These are phyloP conservation scores for Spodoptera littoralis DNA, from an alignment of 2,888 invertebrate species.

Conservation along the genomic window DNA sequence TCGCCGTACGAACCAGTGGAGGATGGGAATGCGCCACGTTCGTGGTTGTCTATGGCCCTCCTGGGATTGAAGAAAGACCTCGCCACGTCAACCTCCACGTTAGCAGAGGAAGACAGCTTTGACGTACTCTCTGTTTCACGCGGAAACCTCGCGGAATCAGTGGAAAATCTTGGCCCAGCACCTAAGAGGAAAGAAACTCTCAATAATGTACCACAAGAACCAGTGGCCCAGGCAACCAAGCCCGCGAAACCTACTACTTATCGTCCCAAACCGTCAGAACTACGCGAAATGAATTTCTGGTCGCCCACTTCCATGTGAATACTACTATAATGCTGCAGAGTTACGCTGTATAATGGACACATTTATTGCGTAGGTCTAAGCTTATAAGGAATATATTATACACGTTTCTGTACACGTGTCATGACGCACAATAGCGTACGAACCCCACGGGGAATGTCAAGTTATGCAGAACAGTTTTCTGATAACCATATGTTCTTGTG, in stretches of 20 bases:
- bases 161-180: conserved; percentile 82
- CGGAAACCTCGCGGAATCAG: conserved; percentile 81
- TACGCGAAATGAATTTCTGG: conserved; percentile 95
- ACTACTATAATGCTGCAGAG: conserved; percentile 11
- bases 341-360: conserved; percentile 49
- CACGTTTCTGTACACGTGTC: conserved; percentile 47
- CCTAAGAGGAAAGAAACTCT: conserved; percentile 68
- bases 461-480: conserved; percentile 37
- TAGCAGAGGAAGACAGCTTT: conserved; percentile 89
- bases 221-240: conserved; percentile 69
- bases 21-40: conserved; percentile 75
- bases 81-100: conserved; percentile 87
- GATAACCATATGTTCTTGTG: conserved; percentile 44
- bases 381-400: conserved; percentile 34
- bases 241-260: conserved; percentile 65
- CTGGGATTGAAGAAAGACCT: conserved; percentile 91
- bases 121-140: conserved; percentile 70
- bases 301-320: conserved; percentile 95
- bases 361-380: conserved; percentile 50
- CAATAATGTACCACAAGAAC: conserved; percentile 52
- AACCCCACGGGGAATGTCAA: conserved; percentile 22
- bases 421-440: conserved; percentile 35
- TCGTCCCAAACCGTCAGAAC: conserved; percentile 88
- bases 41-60: conserved; percentile 91
- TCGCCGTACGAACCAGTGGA: conserved; percentile 84